phyloP scores from a whole-genome alignment of 2,113 vertebrate genomes.

The Aix galericulata region DNA sequence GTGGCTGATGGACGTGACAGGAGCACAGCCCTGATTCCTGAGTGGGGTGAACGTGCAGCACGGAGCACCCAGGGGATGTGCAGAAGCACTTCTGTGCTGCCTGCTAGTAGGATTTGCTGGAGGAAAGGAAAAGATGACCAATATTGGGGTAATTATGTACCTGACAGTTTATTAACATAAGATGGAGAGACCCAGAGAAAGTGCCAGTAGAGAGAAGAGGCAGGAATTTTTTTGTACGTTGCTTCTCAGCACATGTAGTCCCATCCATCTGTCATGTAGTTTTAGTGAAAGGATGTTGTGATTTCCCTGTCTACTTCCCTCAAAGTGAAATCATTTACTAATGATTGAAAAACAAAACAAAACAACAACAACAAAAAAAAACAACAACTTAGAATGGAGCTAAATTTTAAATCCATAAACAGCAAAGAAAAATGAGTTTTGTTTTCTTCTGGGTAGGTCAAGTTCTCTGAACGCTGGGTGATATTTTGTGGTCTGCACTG shows the following conservation, averaged over 20 bases:
- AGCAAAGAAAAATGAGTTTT: neutral
- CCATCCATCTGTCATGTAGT: neutral
- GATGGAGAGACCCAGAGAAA: constrained; percentile 51
- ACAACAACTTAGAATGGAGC: neutral
- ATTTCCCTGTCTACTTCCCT: neutral
- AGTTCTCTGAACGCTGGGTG: neutral
- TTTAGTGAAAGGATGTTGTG: constrained; percentile 5
- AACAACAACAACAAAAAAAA: neutral
- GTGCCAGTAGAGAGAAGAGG: constrained; percentile 37
- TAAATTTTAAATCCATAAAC: neutral
- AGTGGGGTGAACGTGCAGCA: neutral
- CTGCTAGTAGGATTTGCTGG: neutral
- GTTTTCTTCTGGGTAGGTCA: neutral
- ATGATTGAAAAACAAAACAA: neutral
- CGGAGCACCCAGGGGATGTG: neutral
- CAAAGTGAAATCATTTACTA: neutral
- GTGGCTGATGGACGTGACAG: neutral
- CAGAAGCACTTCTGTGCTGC: neutral
- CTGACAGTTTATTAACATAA: constrained; percentile 23
- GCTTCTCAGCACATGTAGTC: constrained; percentile 1
- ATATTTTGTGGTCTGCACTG: neutral
- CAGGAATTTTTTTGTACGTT: constrained; percentile 12
- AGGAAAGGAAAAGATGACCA: constrained; percentile 41
- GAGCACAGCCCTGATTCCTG: neutral
- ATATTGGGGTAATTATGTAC: constrained; percentile 7